Base-by-base conservation (phyloP, 2,113 vertebrate species). In the Grus americana region DNA sequence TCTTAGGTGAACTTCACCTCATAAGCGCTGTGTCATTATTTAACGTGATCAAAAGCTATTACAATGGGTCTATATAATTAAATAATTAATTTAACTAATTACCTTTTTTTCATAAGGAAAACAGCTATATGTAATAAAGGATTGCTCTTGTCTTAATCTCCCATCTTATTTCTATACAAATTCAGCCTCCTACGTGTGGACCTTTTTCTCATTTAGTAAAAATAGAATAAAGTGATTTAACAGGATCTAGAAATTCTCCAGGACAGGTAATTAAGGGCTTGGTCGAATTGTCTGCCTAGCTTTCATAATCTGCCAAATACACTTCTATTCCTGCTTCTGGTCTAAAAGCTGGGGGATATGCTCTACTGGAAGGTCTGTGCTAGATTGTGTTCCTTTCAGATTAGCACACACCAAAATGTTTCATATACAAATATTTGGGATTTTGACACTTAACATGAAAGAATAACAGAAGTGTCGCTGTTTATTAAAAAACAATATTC, bases 71-170 rank as follows among this genome's bases (percentile, higher is more conserved):
- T 85, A 38, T 54, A 49, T 88, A 81, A 94, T 86, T 86, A 73
- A 93, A 92, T 55, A 80, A 96, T 94, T 92, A 79, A 86, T 87
- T 79, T 79, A 67, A 88, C 57, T 66, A 46, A 88, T 89, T 79
- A 49, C 9, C 4, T 40, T 84, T 76, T 83, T 68, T 59, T 40
- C 3, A 21, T 81, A 90, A 91, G 73, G 49, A 87, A 84, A 97
- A 63, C 47, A 89, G 58, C 78, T 91, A 57, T 38, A 40, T 6
- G 5, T 72, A 90, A 87, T 87, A 87, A 79, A 76, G 34, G 17
- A 75, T 18, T 32, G 11, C 4, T 75, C 58, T 61, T 34, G 17
- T 89, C 72, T 82, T 84, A 75, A 50, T 92, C 49, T 92, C 82
- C 54, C 9, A 23, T 59, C 34, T 83, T 62, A 50, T 74, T 96